Percentiles rank a stretch among this genome's conserved stretches.
phyloP scores from a whole-genome alignment of 2,888 invertebrate species.

The Andrena minutula region DNA sequence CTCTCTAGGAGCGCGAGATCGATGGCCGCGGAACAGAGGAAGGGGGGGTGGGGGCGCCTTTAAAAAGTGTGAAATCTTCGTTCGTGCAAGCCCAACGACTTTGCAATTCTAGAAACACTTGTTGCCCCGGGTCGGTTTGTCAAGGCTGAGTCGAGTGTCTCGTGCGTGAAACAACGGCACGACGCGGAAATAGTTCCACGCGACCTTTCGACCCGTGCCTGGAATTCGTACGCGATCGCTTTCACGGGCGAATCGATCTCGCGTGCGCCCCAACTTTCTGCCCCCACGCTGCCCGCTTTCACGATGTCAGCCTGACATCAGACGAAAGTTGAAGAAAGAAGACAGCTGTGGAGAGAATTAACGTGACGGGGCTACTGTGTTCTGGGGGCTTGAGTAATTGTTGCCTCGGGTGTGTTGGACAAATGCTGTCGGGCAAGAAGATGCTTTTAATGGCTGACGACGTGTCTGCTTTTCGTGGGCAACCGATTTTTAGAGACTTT shows the following conservation, averaged over 20 bases:
- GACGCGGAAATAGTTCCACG: constrained; percentile 60
- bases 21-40: constrained; percentile 18
- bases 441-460: too few relatives aligned
- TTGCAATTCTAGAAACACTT: constrained; percentile 65
- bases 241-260: constrained; percentile 40
- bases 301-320: too few relatives aligned
- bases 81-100: constrained; percentile 37
- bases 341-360: background rate
- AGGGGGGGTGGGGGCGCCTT: background rate
- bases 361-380: background rate
- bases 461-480: too few relatives aligned
- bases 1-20: constrained; percentile 27
- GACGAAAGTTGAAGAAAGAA: too few relatives aligned
- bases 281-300: background rate
- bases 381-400: background rate
- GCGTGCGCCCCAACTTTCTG: constrained; percentile 13
- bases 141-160: constrained; percentile 58
- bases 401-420: too few relatives aligned
- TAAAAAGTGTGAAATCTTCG: constrained; percentile 47
- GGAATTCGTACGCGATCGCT: constrained; percentile 43
- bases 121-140: constrained; percentile 65
- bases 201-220: constrained; percentile 57
- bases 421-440: too few relatives aligned
- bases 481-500: too few relatives aligned
- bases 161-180: constrained; percentile 71